Evolutionary conservation across 37 sponge, comb jelly and placozoan genomes (phyloP), one percentile per base, ranked within the genome.

Genomic region (Diacarnus erythraeanus): DNA sequence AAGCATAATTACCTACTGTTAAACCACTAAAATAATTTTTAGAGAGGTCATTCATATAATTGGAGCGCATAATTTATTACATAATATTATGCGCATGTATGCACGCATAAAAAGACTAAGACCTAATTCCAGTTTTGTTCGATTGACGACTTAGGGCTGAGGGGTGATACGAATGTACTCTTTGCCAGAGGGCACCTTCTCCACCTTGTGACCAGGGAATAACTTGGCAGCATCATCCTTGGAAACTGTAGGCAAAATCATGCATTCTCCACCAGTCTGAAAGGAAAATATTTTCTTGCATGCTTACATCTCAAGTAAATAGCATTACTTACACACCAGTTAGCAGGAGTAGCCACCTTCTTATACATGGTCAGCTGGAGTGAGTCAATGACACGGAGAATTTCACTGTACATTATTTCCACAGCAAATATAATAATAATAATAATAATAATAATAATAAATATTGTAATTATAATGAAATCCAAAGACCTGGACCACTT

Each of bases 331-430:
- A 92, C 96, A 83, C 59, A 51, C 99, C 99, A 98, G 89, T 98
- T 92, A 26, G 91, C 99, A 31, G 99, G 99, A 58, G 99, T 98
- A 23, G 99, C 99, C 20, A 98, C 99, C 71, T 92, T 96, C 83
- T 98, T 98, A 82, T 84, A 44, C 51, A 88, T 95, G 56, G 99
- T 98, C 71, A 98, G 89, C 71, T 98, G 91, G 22, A 98, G 90
- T 15, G 97, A 96, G 59, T 98, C 99, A 64, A 98, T 85, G 12
- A 96, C 96, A 25, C 99, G 83, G 33, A 98, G 69, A 70, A 98
- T 91, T 77, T 98, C 99, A 85, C 90, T 93, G 86, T 22, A n/a
- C n/a, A n/a, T n/a, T n/a, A n/a, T n/a, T n/a, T n/a, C n/a, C n/a
- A n/a, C n/a, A n/a, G n/a, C n/a, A n/a, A n/a, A n/a, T n/a, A 54